Evolutionary conservation across 2,888 invertebrate species (phyloP).

Genomic region (Chalcosyrphus nemorum): DNA sequence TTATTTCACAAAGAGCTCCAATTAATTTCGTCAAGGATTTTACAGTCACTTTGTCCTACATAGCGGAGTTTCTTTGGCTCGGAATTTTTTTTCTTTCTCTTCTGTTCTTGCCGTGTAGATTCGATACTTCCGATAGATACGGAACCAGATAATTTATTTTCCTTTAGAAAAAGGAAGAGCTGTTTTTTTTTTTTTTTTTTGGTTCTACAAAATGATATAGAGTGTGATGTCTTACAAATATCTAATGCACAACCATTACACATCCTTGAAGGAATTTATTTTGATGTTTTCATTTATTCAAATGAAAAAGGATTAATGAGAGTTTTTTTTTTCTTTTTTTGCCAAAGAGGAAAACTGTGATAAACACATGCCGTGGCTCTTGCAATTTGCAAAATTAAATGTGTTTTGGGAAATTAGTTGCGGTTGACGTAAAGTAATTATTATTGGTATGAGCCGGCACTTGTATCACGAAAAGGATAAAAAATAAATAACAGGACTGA

Average conservation of each 20-base stretch:
- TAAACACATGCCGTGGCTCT: conserved; percentile 19
- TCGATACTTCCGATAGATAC: conserved; percentile 24
- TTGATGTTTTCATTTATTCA: conserved; percentile 20
- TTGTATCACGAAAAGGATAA: not conserved
- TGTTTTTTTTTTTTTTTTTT: not conserved
- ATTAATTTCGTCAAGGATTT: conserved; percentile 74
- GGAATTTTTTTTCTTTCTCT: conserved; percentile 5
- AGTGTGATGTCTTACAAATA: conserved; percentile 24
- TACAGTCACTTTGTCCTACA: conserved; percentile 56
- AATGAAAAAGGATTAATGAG: conserved; percentile 4
- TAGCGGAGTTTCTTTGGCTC: conserved; percentile 47
- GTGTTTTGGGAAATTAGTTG: conserved; percentile 66
- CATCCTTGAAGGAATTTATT: conserved; percentile 17
- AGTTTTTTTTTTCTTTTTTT: no score
- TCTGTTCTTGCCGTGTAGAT: not conserved
- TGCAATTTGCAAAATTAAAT: conserved; percentile 21
- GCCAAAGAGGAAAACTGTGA: not conserved
- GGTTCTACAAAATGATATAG: not conserved
- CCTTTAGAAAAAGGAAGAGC: conserved; percentile 9
- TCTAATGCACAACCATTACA: conserved; percentile 29
- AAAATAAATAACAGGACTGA: conserved; percentile 19
- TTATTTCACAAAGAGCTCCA: conserved; percentile 75
- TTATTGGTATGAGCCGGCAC: conserved; percentile 17
- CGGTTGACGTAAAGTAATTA: conserved; percentile 53
- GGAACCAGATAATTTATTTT: conserved; percentile 56